Base-by-base conservation (phyloP, 2,113 vertebrate species). In the Parotia lawesii region DNA sequence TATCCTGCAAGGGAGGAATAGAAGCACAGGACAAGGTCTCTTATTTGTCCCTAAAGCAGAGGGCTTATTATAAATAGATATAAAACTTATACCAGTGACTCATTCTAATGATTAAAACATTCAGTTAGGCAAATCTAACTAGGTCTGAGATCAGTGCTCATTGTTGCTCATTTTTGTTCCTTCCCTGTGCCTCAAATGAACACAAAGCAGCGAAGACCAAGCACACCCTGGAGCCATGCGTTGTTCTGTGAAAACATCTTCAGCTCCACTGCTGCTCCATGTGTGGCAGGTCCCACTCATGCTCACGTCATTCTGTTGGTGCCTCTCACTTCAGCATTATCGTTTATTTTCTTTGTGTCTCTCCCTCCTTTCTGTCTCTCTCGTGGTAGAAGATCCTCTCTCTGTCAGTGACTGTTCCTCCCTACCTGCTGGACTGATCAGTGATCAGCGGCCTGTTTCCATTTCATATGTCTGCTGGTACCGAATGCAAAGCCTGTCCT, bases 401-500 rank as follows among this genome's bases (percentile, higher is more conserved):
- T 97, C 98, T 97, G 96, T 98, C 98, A 98, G 94, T 98, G 98
- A 97, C 97, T 98, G 96, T 97, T 95, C 95, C 96, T 97, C 96
- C 97, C 97, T 98, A 96, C 92, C 93, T 96, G 95, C 97, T 97
- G 98, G 98, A 97, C 96, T 97, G 93, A 97, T 97, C 97, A 98
- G 97, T 98, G 97, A 97, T 97, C 97, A 98, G 98, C 98, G 97
- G 97, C 97, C 98, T 80, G 97, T 98, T 97, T 97, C 98, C 97
- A 97, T 98, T 95, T 97, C 97, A 96, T 97, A 97, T 97, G 97
- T 98, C 97, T 98, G 98, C 98, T 98, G 98, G 98, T 98, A 98
- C 97, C 97, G 97, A 97, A 97, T 98, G 97, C 98, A 98, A 97
- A 98, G 98, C 97, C 97, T 98, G 96, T 98, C 98, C 97, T 98